These are phyloP conservation scores for Ridgeia piscesae DNA, from an alignment of 1,140 invertebrate species.

Conservation along the genomic window DNA sequence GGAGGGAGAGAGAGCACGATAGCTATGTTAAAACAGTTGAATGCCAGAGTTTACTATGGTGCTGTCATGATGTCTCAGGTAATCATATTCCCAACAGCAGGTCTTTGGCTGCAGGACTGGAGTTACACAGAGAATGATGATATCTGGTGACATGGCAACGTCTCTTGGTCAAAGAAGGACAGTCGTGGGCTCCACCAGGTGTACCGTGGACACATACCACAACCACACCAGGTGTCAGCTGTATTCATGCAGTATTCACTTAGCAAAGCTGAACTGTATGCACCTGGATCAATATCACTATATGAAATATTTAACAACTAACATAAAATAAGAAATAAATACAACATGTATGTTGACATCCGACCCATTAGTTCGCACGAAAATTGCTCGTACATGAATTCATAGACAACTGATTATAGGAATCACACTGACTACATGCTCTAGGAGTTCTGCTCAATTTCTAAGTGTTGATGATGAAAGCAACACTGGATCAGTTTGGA, in stretches of 20 bases:
- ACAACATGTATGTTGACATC: too few relatives aligned
- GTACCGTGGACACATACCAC: background rate
- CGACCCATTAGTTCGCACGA: too few relatives aligned
- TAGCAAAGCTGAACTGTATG: background rate
- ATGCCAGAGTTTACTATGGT: background rate
- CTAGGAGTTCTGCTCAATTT: too few relatives aligned
- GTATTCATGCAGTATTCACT: background rate
- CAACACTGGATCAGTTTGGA: too few relatives aligned
- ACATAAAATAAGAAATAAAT: background rate
- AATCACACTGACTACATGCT: too few relatives aligned
- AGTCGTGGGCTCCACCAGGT: background rate
- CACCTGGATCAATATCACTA: background rate
- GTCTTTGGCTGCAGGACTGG: too few relatives aligned
- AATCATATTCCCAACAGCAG: too few relatives aligned
- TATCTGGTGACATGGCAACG: background rate
- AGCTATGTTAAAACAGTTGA: background rate
- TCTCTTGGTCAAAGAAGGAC: background rate
- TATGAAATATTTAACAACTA: background rate
- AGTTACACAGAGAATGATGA: too few relatives aligned
- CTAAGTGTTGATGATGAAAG: too few relatives aligned
- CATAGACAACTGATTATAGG: too few relatives aligned
- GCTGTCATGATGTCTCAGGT: background rate
- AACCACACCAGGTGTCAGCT: background rate
- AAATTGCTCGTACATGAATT: too few relatives aligned
- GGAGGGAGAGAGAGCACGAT: too few relatives aligned